Evolutionary conservation across 1,140 invertebrate genomes (phyloP).

Genomic region (Drosophila yakuba): DNA sequence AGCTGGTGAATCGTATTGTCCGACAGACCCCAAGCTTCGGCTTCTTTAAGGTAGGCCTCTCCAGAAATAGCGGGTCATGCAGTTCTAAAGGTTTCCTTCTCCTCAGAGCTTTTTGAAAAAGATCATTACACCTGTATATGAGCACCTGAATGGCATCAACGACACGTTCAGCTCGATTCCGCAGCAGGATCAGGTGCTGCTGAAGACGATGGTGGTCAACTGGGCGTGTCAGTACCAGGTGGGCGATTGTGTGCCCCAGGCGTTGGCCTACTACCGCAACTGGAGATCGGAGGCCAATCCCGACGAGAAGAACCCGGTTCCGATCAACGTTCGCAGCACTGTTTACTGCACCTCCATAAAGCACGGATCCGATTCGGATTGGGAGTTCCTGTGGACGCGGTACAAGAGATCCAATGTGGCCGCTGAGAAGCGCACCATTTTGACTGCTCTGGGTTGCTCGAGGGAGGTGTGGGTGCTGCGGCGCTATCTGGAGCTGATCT

Average conservation of each 20-base stretch:
- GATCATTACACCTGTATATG: constrained; percentile 86
- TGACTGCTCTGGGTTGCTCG: constrained; percentile 89
- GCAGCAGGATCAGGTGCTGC: constrained; percentile 85
- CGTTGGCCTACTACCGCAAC: constrained; percentile 86
- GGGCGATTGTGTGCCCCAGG: constrained; percentile 87
- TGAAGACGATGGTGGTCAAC: constrained; percentile 86
- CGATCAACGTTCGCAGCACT: constrained; percentile 88
- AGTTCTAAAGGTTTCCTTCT: no score
- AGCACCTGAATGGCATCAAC: constrained; percentile 85
- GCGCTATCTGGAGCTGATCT: constrained; percentile 87
- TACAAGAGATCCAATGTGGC: constrained; percentile 89
- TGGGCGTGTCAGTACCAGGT: constrained; percentile 87
- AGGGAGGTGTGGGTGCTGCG: constrained; percentile 89
- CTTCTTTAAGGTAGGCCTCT: constrained; percentile 85
- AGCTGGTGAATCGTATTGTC: constrained; percentile 86
- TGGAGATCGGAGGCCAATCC: constrained; percentile 87
- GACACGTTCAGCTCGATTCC: constrained; percentile 63
- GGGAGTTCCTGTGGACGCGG: constrained; percentile 91
- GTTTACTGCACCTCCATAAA: constrained; percentile 92
- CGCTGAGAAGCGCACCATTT: constrained; percentile 87
- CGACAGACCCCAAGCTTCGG: constrained; percentile 85
- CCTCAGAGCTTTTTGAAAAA: constrained; percentile 86
- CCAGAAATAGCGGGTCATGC: rapidly evolving
- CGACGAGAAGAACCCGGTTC: constrained; percentile 87
- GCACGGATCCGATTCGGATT: constrained; percentile 90